Evolutionary conservation across 2,797 vertebrate genomes (phyloP), one percentile per base, ranked within the genome.

Genomic region (Tragelaphus eurycerus): DNA sequence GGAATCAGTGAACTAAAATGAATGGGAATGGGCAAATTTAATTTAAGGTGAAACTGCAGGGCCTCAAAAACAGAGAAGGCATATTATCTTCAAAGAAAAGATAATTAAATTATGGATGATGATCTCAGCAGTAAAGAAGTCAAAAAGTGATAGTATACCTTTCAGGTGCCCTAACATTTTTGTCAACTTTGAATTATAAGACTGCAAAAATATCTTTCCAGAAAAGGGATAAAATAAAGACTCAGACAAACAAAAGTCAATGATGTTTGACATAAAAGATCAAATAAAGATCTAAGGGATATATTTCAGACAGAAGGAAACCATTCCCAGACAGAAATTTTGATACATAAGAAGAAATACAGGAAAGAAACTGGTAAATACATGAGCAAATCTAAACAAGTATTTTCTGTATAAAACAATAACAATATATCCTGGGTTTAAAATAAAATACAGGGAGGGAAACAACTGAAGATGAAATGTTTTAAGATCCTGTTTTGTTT

Each of bases 301-400:
- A 4, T 95, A 25, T 38, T 94, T 96, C 38, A 84, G 74, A 52
- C 64, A 59, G n/a, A 93, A 95, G 48, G 90, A 97, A 97, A 89
- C 2, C n/a, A 43, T 60, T 85, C 62, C 57, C 89, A 94, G 27
- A 19, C 29, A 23, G 50, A 78, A 57, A 43, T 27, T 21, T 21
- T n/a, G 13, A 29, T 52, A 19, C 13, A 2, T 59, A 48, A 79
- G 12, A 89, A 86, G 57, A 92, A 93, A 74, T 9, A 88, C 0
- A 86, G 38, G 64, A 64, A 90, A 87, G 84, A 95, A 95, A 59
- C 10, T 8, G 21, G 7, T 38, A 76, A 74, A 38, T 17, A 31
- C 5, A 15, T 21, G 55, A 38, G 19, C 31, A 59, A 76, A 62
- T 83, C 81, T 89, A 59, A 94, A 88, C 27, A 84, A 83, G 71